These are phyloP conservation scores for Dicyrtomina minuta DNA, from an alignment of 2,888 invertebrate genomes.

Conservation along the genomic window DNA sequence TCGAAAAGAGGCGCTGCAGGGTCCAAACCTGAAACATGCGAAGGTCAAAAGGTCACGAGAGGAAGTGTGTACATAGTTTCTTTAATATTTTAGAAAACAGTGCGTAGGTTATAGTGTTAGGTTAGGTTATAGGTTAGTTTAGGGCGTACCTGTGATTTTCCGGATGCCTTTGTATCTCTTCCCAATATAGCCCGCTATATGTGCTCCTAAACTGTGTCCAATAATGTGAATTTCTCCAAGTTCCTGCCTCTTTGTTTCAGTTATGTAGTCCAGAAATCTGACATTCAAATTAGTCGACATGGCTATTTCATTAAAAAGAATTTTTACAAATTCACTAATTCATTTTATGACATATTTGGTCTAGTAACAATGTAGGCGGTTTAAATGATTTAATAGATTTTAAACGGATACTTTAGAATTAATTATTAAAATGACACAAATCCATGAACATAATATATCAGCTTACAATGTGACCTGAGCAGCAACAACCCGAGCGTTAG, in stretches of 20 bases:
- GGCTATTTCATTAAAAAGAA: too few relatives aligned
- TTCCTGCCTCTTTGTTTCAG: conserved; percentile 18
- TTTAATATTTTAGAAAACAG: background rate
- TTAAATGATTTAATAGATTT: too few relatives aligned
- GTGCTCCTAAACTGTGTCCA: conserved; percentile 42
- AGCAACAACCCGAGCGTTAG: conserved; percentile 41
- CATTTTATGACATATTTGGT: too few relatives aligned
- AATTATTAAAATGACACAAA: too few relatives aligned
- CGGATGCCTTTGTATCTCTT: conserved; percentile 20
- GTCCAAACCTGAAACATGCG: conserved; percentile 31
- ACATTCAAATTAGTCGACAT: too few relatives aligned
- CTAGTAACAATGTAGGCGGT: too few relatives aligned
- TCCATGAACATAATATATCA: too few relatives aligned
- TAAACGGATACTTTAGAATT: too few relatives aligned
- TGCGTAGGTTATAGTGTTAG: background rate
- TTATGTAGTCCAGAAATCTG: conserved; percentile 35
- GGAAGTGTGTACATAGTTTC: background rate
- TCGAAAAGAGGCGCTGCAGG: conserved; percentile 41
- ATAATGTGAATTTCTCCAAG: conserved; percentile 38
- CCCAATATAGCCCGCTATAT: conserved; percentile 42
- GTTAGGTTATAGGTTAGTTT: too few relatives aligned
- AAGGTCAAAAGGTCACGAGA: too few relatives aligned
- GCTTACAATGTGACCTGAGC: conserved; percentile 34
- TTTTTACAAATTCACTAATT: too few relatives aligned
- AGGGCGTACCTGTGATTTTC: conserved; percentile 37